Evolutionary conservation across 2,888 invertebrate genomes (phyloP).

Genomic region (Nasonovia ribisnigri): DNA sequence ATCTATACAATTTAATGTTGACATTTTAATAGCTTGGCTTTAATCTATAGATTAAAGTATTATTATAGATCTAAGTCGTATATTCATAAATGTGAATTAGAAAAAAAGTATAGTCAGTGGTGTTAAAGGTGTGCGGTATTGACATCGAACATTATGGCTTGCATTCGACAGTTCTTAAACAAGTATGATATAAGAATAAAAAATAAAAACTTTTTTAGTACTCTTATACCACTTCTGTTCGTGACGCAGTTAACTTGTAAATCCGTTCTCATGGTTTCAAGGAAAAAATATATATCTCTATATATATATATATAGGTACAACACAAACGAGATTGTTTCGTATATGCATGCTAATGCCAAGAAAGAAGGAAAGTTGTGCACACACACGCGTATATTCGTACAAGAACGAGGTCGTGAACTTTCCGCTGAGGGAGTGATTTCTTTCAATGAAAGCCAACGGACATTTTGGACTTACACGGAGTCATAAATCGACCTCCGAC

Average conservation of each 20-base stretch:
- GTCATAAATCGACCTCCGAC: constrained; percentile 57
- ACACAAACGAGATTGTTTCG: constrained; percentile 17
- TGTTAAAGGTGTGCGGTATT: neutral
- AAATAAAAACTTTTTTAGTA: constrained; percentile 31
- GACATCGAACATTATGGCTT: neutral
- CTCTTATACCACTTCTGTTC: constrained; percentile 51
- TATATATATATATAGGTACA: neutral
- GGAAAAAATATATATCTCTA: constrained; percentile 14
- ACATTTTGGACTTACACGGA: constrained; percentile 44
- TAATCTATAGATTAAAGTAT: no score
- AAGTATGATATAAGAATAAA: neutral
- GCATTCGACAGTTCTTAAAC: constrained; percentile 33
- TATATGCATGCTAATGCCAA: constrained; percentile 47
- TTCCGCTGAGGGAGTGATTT: constrained; percentile 17
- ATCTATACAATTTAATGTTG: neutral
- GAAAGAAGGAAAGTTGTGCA: constrained; percentile 21
- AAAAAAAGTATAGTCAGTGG: neutral
- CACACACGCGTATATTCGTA: neutral
- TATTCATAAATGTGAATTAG: neutral
- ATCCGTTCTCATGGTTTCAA: constrained; percentile 31
- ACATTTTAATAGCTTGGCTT: neutral
- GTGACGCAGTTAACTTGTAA: constrained; percentile 58
- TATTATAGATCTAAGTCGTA: neutral
- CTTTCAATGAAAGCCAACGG: constrained; percentile 28
- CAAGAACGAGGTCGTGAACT: constrained; percentile 35